These are phyloP conservation scores for Piscicola geometra DNA, from an alignment of 2,888 invertebrate species.

Conservation along the genomic window DNA sequence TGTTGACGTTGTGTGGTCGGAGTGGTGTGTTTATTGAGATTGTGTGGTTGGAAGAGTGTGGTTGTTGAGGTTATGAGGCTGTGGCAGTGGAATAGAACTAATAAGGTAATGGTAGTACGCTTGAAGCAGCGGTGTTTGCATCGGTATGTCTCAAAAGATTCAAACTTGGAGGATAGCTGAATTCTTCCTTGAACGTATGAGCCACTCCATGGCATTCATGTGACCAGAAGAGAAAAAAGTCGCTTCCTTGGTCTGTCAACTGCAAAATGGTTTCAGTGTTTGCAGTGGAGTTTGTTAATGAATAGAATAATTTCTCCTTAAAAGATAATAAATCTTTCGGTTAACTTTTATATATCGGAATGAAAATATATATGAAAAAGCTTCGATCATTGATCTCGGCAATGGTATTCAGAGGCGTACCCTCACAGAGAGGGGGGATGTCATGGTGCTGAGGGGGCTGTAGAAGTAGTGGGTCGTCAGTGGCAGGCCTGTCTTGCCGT, in stretches of 20 bases:
- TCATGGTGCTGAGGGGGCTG: background rate
- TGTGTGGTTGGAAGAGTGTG: too few species aligned
- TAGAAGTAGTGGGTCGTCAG: background rate
- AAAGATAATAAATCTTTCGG: too few species aligned
- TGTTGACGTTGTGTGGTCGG: too few species aligned
- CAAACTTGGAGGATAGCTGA: conserved; percentile 16
- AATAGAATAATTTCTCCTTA: too few species aligned
- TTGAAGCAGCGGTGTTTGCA: background rate
- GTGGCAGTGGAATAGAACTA: too few species aligned
- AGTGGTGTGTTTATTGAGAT: too few species aligned
- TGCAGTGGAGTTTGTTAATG: too few species aligned
- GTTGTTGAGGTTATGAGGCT: too few species aligned
- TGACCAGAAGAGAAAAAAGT: conserved; percentile 15
- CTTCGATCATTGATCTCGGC: too few species aligned
- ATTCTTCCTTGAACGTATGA: conserved; percentile 16
- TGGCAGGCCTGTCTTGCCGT: background rate
- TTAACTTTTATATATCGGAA: too few species aligned
- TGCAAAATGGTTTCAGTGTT: background rate
- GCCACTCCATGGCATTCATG: background rate
- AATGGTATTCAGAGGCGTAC: background rate
- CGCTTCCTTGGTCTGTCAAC: background rate
- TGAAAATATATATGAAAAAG: too few species aligned
- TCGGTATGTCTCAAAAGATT: background rate
- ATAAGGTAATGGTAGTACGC: too few species aligned
- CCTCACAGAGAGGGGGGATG: background rate